Percentiles rank a stretch among this genome's conserved stretches.
These are phyloP conservation scores for Ametastegia equiseti DNA, from an alignment of 2,888 invertebrate genomes.

Conservation along the genomic window DNA sequence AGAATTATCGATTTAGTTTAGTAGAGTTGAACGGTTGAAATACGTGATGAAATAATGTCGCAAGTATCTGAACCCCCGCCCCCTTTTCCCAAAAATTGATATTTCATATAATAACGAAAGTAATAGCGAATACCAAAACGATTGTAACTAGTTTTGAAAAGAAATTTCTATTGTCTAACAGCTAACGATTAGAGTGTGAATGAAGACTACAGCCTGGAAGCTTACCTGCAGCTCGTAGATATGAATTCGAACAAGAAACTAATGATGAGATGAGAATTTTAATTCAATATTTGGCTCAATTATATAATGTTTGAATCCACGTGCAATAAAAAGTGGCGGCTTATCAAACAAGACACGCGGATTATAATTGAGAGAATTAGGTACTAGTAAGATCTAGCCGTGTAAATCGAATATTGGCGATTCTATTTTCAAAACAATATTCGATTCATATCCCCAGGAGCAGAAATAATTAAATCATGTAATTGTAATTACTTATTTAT, in stretches of 20 bases:
- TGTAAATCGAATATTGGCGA: background rate
- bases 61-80: background rate
- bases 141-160: slow-evolving; percentile 6
- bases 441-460: slow-evolving; percentile 22
- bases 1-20: background rate
- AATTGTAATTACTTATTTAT: slow-evolving; percentile 38
- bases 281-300: slow-evolving; percentile 15
- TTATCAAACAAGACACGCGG: slow-evolving; percentile 9
- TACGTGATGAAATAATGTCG: background rate
- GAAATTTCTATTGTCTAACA: background rate
- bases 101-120: background rate
- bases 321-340: background rate
- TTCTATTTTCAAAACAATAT: background rate
- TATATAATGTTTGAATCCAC: slow-evolving; percentile 2
- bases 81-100: background rate
- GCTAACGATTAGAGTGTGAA: slow-evolving; percentile 11
- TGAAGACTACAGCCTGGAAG: background rate
- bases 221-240: background rate
- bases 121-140: background rate
- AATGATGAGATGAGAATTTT: background rate
- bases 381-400: background rate
- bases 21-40: background rate
- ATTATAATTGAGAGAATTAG: background rate
- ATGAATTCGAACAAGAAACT: slow-evolving; percentile 6
- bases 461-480: slow-evolving; percentile 16